These are phyloP conservation scores for Notarius quadriscutis DNA, from an alignment of 2,113 vertebrate genomes.

Conservation along the genomic window DNA sequence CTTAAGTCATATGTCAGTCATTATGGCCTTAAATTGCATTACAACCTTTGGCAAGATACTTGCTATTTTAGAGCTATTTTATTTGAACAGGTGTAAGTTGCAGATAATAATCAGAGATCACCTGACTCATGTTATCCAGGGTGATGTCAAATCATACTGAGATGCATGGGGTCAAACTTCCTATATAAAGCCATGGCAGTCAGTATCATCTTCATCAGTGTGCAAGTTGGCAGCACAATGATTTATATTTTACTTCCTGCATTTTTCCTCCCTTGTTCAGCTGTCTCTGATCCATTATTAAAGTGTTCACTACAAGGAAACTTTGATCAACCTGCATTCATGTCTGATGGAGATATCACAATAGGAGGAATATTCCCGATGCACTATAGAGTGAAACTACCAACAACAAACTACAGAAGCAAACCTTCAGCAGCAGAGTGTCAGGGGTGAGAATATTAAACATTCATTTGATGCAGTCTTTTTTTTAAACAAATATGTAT, in stretches of 20 bases:
- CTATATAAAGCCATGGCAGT: conserved; percentile 39
- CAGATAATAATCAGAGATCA: neutral
- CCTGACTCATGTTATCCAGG: conserved; percentile 14
- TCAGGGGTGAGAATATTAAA: conserved; percentile 63
- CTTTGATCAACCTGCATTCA: conserved; percentile 58
- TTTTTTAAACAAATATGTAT: neutral
- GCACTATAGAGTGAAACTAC: conserved; percentile 69
- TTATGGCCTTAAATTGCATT: neutral
- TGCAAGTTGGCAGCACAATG: conserved; percentile 41
- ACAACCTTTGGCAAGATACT: neutral
- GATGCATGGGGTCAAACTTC: conserved; percentile 10
- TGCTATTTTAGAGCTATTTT: neutral
- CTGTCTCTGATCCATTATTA: conserved; percentile 15
- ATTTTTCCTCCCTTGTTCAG: conserved; percentile 39
- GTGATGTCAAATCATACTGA: conserved; percentile 35
- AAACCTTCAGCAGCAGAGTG: conserved; percentile 67
- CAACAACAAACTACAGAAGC: conserved; percentile 62
- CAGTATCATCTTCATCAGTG: neutral
- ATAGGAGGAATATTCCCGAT: conserved; percentile 68
- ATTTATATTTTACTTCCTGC: conserved; percentile 42
- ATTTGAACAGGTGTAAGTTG: neutral
- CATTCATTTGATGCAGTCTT: neutral
- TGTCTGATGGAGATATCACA: conserved; percentile 58
- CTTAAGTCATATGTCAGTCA: neutral
- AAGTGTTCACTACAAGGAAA: conserved; percentile 52